phyloP scores from a whole-genome alignment of 2,888 invertebrate genomes.

The Phrixothrix hirtus region DNA sequence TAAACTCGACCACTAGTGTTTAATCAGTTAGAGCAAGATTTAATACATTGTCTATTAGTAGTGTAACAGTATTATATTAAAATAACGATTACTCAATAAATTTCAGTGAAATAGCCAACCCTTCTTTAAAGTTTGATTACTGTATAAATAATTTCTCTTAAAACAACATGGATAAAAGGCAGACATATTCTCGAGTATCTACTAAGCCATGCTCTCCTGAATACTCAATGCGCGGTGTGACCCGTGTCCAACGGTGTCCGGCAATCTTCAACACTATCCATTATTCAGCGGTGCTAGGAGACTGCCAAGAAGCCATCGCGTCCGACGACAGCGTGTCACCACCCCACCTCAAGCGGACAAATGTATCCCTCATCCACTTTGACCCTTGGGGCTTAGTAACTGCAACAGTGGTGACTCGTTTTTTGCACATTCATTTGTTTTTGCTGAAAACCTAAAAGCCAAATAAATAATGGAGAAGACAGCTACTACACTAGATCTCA shows the following conservation, averaged over 20 bases:
- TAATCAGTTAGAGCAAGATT: too few species aligned
- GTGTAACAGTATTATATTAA: too few species aligned
- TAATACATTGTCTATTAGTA: too few species aligned
- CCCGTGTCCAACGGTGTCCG: slow-evolving; percentile 53
- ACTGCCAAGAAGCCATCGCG: slow-evolving; percentile 53
- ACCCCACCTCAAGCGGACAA: slow-evolving; percentile 46
- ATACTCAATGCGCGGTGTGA: slow-evolving; percentile 49
- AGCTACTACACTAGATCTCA: background rate
- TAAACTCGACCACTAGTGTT: too few species aligned
- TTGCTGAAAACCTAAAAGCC: background rate
- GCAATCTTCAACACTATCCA: slow-evolving; percentile 51
- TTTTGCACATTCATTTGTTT: slow-evolving; percentile 8
- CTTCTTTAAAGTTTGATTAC: slow-evolving; percentile 26
- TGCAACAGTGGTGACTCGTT: slow-evolving; percentile 29
- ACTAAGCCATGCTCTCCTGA: slow-evolving; percentile 37
- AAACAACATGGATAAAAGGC: slow-evolving; percentile 28
- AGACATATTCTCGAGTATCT: slow-evolving; percentile 30
- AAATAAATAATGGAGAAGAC: background rate
- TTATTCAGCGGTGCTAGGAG: slow-evolving; percentile 52
- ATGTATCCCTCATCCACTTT: slow-evolving; percentile 52
- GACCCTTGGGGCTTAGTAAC: slow-evolving; percentile 42
- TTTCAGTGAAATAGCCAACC: background rate
- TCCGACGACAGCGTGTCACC: slow-evolving; percentile 50
- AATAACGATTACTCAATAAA: background rate
- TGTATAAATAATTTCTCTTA: slow-evolving; percentile 28